Evolutionary conservation across 2,113 vertebrate genomes (phyloP).

Genomic region (Maccullochella peelii): DNA sequence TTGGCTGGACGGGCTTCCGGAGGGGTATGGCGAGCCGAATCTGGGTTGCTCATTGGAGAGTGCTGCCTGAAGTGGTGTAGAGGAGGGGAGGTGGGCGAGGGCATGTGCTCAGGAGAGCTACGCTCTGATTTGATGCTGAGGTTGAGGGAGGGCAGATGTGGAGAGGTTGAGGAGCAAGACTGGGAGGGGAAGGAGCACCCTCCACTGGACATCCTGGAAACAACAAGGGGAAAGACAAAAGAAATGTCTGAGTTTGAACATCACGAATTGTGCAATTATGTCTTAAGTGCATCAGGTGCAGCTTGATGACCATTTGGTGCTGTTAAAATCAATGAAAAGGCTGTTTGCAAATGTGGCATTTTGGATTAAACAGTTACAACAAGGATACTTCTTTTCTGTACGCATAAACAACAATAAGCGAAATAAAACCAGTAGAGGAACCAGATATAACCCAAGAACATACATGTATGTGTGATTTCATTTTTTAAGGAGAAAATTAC

Average conservation of each 20-base stretch:
- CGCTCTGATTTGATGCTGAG: constrained; percentile 93
- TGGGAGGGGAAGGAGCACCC: constrained; percentile 79
- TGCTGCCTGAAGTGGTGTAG: constrained; percentile 72
- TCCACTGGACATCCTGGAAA: constrained; percentile 81
- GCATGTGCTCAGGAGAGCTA: constrained; percentile 86
- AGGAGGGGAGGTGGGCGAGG: constrained; percentile 78
- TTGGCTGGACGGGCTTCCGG: constrained; percentile 64
- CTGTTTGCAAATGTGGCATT: neutral
- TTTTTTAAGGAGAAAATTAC: neutral
- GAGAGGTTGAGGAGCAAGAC: constrained; percentile 69
- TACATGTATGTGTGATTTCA: neutral
- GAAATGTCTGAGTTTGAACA: neutral
- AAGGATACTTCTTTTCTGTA: too few relatives aligned
- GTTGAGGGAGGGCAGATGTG: constrained; percentile 79
- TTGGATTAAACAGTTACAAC: neutral
- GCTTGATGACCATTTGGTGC: neutral
- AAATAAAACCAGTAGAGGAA: neutral
- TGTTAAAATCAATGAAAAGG: neutral
- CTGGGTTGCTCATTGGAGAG: constrained; percentile 75
- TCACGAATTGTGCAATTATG: neutral
- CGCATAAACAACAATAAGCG: neutral
- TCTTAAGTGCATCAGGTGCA: neutral
- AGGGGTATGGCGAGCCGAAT: constrained; percentile 59
- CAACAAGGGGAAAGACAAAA: constrained; percentile 30
- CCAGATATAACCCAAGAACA: neutral